Evolutionary conservation across 2,113 vertebrate species (phyloP).

Genomic region (Plestiodon gilberti): DNA sequence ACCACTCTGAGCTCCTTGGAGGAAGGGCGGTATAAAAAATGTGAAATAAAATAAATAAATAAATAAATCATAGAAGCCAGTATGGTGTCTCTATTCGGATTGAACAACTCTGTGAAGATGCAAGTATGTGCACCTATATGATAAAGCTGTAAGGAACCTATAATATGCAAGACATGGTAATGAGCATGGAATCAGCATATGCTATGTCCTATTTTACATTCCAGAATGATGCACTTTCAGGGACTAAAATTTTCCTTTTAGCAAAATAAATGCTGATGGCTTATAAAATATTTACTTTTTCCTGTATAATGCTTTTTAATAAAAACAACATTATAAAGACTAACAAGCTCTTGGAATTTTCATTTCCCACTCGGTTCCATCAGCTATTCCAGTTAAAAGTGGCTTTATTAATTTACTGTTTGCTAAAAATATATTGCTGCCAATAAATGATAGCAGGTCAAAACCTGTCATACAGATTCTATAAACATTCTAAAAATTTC

Average conservation of each 20-base stretch:
- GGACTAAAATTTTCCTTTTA: not conserved
- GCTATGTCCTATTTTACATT: not conserved
- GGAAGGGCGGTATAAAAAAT: no score
- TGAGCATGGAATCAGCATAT: not conserved
- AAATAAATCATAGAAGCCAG: no score
- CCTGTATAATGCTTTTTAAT: not conserved
- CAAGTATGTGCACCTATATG: not conserved
- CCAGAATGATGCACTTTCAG: not conserved
- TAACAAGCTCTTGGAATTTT: not conserved
- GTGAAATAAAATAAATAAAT: no score
- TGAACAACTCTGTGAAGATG: not conserved
- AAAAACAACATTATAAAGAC: conserved; percentile 2
- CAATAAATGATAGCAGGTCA: not conserved
- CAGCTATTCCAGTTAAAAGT: not conserved
- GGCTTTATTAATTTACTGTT: not conserved
- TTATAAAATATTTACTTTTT: not conserved
- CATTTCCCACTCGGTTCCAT: not conserved
- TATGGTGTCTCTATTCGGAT: no score
- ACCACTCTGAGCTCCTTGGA: no score
- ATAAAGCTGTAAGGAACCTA: not conserved
- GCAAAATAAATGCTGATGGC: not conserved
- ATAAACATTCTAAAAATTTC: not conserved
- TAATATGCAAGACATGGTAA: not conserved
- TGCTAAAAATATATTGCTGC: not conserved
- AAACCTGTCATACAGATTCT: not conserved